phyloP scores from a whole-genome alignment of 2,113 vertebrate species.

The Salvelinus alpinus region DNA sequence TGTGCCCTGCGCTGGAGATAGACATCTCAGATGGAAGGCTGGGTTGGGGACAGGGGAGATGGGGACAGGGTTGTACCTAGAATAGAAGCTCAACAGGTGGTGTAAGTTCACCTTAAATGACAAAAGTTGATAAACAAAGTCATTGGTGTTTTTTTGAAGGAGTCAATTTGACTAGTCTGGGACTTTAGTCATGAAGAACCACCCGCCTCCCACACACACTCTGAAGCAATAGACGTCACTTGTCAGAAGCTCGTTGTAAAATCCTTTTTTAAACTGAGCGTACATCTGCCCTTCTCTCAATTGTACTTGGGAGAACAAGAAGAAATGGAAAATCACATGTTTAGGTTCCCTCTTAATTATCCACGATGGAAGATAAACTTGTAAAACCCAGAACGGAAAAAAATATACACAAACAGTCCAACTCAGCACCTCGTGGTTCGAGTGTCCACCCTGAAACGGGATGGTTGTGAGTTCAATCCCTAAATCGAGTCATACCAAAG shows the following conservation, averaged over 20 bases:
- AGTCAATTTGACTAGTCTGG: background rate
- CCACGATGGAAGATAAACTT: constrained; percentile 26
- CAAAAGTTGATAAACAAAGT: background rate
- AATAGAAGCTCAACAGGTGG: too few relatives aligned
- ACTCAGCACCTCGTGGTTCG: background rate
- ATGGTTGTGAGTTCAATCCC: too few relatives aligned
- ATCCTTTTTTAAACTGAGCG: too few relatives aligned
- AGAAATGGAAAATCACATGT: constrained; percentile 49
- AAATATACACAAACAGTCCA: constrained; percentile 33
- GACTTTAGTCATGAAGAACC: background rate
- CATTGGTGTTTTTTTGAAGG: background rate
- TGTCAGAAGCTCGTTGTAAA: constrained; percentile 34
- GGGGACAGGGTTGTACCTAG: background rate
- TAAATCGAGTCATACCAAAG: too few relatives aligned
- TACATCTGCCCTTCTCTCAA: constrained; percentile 13
- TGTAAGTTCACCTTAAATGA: background rate
- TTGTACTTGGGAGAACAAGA: constrained; percentile 24
- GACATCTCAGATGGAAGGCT: background rate
- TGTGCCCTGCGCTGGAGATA: background rate
- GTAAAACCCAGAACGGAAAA: constrained; percentile 43
- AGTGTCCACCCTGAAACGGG: too few relatives aligned
- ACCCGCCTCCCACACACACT: background rate
- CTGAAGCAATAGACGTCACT: background rate
- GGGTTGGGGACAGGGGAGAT: background rate
- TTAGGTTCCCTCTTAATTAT: constrained; percentile 45